Evolutionary conservation across 2,113 vertebrate species (phyloP).

Genomic region (Sinocyclocheilus anshuiensis): DNA sequence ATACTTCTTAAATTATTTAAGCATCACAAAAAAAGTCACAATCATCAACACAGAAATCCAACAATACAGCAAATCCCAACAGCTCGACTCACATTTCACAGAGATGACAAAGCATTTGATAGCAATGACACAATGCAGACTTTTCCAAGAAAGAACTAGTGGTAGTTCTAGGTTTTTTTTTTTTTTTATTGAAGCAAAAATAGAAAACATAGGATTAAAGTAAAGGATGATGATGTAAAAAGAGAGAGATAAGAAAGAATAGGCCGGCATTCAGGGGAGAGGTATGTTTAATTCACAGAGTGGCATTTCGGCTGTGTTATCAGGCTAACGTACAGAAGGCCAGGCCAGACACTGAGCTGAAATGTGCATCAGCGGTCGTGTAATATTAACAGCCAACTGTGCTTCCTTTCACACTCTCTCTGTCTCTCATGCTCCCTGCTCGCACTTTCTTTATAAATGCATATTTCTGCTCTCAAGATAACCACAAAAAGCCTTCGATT

Average conservation of each 20-base stretch:
- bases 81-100: not conserved
- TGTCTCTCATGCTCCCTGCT: not conserved
- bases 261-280: conserved; percentile 10
- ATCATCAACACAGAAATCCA: conserved; percentile 19
- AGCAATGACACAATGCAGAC: conserved; percentile 20
- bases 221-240: not conserved
- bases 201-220: not conserved
- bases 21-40: conserved; percentile 4
- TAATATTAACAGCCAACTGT: conserved; percentile 51
- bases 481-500: conserved; percentile 19
- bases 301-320: conserved; percentile 49
- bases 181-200: not conserved
- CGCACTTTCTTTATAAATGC: conserved; percentile 9
- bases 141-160: conserved; percentile 10
- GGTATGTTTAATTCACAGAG: conserved; percentile 55
- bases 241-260: conserved; percentile 43
- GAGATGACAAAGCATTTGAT: conserved; percentile 16
- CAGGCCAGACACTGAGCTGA: conserved; percentile 38
- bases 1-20: conserved; percentile 20
- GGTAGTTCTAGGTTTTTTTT: not conserved
- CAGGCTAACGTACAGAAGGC: conserved; percentile 23
- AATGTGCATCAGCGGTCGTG: conserved; percentile 44
- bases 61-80: conserved; percentile 31
- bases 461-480: conserved; percentile 43
- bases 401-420: conserved; percentile 25